Conservation (phyloP, 2,113 vertebrate species). For the Myanophis thanlyinensis region DNA sequence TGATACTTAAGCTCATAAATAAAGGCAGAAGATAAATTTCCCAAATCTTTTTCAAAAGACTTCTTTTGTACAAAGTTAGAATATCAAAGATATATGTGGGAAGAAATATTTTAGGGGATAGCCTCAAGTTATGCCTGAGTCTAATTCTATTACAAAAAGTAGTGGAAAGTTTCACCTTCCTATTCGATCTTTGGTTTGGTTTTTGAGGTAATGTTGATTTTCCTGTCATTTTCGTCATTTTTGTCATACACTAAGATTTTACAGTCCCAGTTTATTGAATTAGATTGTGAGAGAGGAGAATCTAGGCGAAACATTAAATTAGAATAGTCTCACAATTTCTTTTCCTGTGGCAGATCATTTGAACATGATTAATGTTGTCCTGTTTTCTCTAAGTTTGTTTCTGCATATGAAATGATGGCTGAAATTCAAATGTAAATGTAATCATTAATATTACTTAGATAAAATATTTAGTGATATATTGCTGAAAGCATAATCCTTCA, state of each 20-base stretch:
- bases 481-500: slow-evolving; percentile 60
- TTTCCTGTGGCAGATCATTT: slow-evolving; percentile 34
- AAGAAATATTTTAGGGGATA: background rate
- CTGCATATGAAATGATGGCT: slow-evolving; percentile 54
- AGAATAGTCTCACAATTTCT: slow-evolving; percentile 17
- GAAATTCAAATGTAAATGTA: slow-evolving; percentile 59
- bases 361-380: slow-evolving; percentile 22
- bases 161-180: background rate
- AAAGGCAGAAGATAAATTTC: background rate
- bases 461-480: slow-evolving; percentile 54
- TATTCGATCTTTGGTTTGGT: background rate
- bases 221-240: background rate
- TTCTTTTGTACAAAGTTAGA: background rate
- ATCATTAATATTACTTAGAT: slow-evolving; percentile 42
- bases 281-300: background rate
- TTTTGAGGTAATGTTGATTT: background rate
- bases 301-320: slow-evolving; percentile 12
- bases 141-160: background rate
- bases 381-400: slow-evolving; percentile 47
- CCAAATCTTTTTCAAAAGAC: background rate
- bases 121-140: background rate
- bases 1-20: background rate
- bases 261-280: background rate
- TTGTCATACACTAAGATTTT: slow-evolving; percentile 3
- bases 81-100: background rate